Conservation (phyloP, 2,113 vertebrate genomes). For the Rhinolophus sinicus region DNA sequence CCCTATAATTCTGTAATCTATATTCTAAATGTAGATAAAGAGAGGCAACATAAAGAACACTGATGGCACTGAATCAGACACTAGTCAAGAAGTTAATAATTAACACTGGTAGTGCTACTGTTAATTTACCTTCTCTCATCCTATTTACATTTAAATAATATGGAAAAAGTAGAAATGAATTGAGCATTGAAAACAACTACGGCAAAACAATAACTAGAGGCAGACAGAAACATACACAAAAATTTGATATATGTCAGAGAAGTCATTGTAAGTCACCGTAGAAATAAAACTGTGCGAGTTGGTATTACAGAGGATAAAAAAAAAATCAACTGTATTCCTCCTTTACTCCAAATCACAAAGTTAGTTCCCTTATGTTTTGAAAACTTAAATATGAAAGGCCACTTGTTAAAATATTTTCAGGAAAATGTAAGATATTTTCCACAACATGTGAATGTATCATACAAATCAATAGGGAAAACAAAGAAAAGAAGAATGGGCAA, state of each 20-base stretch:
- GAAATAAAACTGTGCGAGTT: background rate
- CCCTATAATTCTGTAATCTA: background rate
- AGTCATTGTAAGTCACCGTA: background rate
- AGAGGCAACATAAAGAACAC: background rate
- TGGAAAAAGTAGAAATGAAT: background rate
- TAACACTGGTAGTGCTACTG: background rate
- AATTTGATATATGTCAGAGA: background rate
- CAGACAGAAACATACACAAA: background rate
- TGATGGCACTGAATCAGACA: background rate
- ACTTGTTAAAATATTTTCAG: slow-evolving; percentile 2
- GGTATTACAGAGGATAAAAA: background rate
- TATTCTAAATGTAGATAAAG: background rate
- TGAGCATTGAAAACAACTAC: background rate
- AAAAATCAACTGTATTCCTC: background rate
- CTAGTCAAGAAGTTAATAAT: background rate
- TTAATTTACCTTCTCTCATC: background rate
- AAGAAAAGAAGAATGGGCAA: background rate
- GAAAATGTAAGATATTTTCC: background rate
- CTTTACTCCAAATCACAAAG: background rate
- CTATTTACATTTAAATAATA: background rate
- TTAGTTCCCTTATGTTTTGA: background rate
- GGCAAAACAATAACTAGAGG: background rate
- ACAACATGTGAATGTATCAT: background rate
- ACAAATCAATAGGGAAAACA: background rate
- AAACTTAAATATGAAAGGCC: background rate